Evolutionary conservation across 2,113 vertebrate species (phyloP), one percentile per base, ranked within the genome.

Genomic region (Vimba vimba): DNA sequence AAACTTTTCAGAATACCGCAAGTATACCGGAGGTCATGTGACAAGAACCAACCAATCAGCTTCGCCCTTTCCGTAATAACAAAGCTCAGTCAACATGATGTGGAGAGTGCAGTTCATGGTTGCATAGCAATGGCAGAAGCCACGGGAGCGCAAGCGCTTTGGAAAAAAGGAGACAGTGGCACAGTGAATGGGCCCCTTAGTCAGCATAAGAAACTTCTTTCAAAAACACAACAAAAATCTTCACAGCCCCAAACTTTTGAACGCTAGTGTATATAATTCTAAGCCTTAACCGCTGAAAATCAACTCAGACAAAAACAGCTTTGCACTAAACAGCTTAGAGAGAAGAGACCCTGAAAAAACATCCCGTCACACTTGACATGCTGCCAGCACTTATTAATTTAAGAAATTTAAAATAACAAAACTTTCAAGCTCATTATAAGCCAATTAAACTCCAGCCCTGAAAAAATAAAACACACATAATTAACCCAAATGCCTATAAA

Each of bases 361-460:
- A 33, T 17, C 10, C 25, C 17, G 3, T 47, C 75, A 55, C 17
- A 4, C 17, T 77, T 77, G 27, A 77, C 47, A 77, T 21, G 50
- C 50, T 52, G 75, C 75, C 50, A 77, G 50, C 17, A 52, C 47
- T 77, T 55, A 77, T 55, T 55, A 23, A 77, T 52, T 77, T 11
- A 27, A 50, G 73, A 45, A 50, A 75, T 25, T 75, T 55, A 77
- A 77, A 4, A 55, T 17, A 19, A 30, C 19, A 52, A 33, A 55
- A 50, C 15, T 33, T 77, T 77, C 7, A 55, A 77, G 50, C 75
- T 77, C 75, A 77, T 77, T 47, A 77, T 30, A 52, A 55, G 50
- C 45, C 75, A 77, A 77, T 77, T 77, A 77, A 77, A 21, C 47
- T 77, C 27, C 7, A 77, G 47, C 50, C 25, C 27, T 50, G n/a